Evolutionary conservation across 2,797 vertebrate genomes (phyloP), one percentile per base, ranked within the genome.

Genomic region (Paedocypris micromegethes): DNA sequence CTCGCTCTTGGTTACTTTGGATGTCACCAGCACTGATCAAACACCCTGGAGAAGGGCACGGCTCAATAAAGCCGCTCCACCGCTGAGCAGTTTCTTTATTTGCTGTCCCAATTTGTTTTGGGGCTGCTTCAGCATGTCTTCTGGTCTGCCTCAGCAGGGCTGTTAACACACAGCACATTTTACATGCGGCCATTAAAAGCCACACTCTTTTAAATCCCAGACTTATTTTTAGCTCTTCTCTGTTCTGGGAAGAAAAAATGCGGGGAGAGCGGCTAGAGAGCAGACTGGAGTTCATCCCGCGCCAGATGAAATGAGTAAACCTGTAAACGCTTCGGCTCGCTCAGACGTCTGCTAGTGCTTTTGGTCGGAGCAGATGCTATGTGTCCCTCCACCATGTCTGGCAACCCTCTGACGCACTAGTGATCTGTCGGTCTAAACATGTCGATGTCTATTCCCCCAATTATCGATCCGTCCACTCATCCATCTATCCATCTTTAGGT

Each of bases 121-220:
- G 84, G 84, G 85, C 80, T 9, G 8, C 80, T 66, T 58, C 73
- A 74, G 78, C 83, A 81, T 86, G 85, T 86, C 82, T 82, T 84
- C 81, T 77, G 85, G 87, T 87, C 86, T 68, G 83, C 85, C 87
- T 89, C 85, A 82, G 82, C 80, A 76, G 77, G 79, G 80, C 84
- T 82, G 88, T 88, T 89, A 90, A 91, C 88, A 86, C 86, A 77
- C 68, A 83, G 82, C 87, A 85, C 63, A 85, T 85, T 90, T 88
- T 86, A 87, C 82, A 85, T 5, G 73, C 85, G 82, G 84, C 80
- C 88, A 89, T 90, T 89, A 89, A 88, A 90, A 89, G 83, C 86
- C 88, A 74, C 89, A 89, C 79, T 83, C 85, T 86, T 82, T 23
- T 86, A 83, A 84, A 79, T 72, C 67, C 56, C 44, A 47, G 54